Conservation (phyloP, 2,888 invertebrate species). For the Dysmachus trigonus region DNA sequence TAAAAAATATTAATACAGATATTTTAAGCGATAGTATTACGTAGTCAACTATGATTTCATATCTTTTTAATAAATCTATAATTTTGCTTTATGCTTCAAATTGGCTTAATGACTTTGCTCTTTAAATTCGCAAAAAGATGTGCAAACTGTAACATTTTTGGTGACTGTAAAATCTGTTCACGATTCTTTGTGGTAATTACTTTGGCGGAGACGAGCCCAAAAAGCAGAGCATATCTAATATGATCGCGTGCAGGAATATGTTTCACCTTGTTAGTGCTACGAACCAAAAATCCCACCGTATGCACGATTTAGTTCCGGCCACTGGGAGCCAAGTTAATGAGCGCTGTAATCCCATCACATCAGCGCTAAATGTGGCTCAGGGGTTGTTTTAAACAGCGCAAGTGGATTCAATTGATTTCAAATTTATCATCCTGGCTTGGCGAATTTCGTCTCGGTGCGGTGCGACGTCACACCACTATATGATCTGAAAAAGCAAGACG, state of each 20-base stretch:
- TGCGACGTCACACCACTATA: background rate
- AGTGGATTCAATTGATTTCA: constrained; percentile 49
- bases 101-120: background rate
- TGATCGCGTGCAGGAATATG: constrained; percentile 60
- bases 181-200: background rate
- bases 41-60: background rate
- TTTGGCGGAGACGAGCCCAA: background rate
- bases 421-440: constrained; percentile 54
- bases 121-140: background rate
- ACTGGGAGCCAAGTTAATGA: constrained; percentile 48
- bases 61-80: background rate
- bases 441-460: background rate
- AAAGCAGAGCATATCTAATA: constrained; percentile 54
- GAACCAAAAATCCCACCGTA: constrained; percentile 54
- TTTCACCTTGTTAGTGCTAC: constrained; percentile 61
- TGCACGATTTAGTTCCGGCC: constrained; percentile 53
- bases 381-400: background rate
- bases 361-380: background rate
- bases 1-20: too few relatives aligned
- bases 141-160: background rate
- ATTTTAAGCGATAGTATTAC: too few relatives aligned
- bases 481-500: background rate
- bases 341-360: constrained; percentile 28
- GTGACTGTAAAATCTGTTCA: constrained; percentile 23
- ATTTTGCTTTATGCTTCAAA: background rate